Conservation (phyloP, 2,113 vertebrate species). For the Hypanus sabinus region DNA sequence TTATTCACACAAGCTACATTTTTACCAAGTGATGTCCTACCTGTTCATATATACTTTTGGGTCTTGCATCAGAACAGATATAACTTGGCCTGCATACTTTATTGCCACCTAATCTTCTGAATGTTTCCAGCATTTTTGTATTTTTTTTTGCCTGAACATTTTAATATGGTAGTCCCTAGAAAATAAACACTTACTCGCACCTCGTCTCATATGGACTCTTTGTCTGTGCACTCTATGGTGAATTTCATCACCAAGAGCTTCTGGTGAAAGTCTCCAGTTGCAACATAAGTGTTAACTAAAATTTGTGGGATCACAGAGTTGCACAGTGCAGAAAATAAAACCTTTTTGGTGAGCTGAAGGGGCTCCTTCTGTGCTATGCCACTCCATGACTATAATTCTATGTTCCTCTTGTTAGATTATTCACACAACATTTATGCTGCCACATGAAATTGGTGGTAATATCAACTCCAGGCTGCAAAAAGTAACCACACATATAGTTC, state of each 20-base stretch:
- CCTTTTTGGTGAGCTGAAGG: no score
- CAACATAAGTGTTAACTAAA: background rate
- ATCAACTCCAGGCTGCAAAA: background rate
- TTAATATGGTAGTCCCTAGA: background rate
- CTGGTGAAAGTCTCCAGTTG: background rate
- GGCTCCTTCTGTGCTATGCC: no score
- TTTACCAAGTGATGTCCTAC: background rate
- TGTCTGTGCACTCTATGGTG: background rate
- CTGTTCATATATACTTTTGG: background rate
- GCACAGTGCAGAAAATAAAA: no score
- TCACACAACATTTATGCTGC: background rate
- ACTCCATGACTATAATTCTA: no score
- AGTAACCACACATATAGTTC: background rate
- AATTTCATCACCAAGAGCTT: background rate
- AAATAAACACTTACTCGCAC: background rate
- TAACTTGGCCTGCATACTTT: no score
- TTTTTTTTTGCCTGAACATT: background rate
- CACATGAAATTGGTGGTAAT: background rate
- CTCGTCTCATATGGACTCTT: background rate
- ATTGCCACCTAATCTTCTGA: no score
- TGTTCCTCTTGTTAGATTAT: no score
- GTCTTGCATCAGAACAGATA: background rate
- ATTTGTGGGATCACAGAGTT: no score
- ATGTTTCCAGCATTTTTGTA: no score
- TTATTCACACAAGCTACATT: background rate